phyloP scores from a whole-genome alignment of 2,888 invertebrate species.

The Dorcus parallelipipedus region DNA sequence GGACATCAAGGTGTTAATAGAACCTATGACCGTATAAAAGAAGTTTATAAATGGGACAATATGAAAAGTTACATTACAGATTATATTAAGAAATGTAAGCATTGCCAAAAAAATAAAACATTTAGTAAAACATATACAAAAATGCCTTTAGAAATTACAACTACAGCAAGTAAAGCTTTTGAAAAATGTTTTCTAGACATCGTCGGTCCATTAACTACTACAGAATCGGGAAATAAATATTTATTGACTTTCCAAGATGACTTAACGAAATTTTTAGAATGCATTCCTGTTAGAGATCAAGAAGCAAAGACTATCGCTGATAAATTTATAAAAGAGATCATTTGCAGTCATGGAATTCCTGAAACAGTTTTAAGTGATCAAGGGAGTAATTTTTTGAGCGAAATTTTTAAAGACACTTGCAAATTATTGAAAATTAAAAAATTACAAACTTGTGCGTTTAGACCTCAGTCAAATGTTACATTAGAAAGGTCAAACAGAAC shows the following conservation, averaged over 20 bases:
- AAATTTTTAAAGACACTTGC: constrained; percentile 29
- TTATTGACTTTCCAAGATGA: constrained; percentile 24
- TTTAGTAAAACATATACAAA: neutral
- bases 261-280: constrained; percentile 35
- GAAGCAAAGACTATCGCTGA: constrained; percentile 33
- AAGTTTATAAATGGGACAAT: too few species aligned
- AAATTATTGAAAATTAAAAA: constrained; percentile 22
- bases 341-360: constrained; percentile 32
- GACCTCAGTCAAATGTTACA: too few species aligned
- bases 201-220: constrained; percentile 32
- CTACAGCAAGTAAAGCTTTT: constrained; percentile 31
- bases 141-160: constrained; percentile 24
- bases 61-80: too few species aligned
- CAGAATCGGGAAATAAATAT: constrained; percentile 27
- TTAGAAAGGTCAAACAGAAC: too few species aligned
- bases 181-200: constrained; percentile 33
- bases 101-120: too few species aligned
- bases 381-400: constrained; percentile 27
- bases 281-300: constrained; percentile 32
- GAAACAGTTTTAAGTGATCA: constrained; percentile 31
- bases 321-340: constrained; percentile 23
- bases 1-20: too few species aligned
- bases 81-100: too few species aligned
- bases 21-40: too few species aligned
- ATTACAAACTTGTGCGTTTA: too few species aligned